phyloP scores from a whole-genome alignment of 2,113 vertebrate species.

The Syngnathoides biaculeatus region DNA sequence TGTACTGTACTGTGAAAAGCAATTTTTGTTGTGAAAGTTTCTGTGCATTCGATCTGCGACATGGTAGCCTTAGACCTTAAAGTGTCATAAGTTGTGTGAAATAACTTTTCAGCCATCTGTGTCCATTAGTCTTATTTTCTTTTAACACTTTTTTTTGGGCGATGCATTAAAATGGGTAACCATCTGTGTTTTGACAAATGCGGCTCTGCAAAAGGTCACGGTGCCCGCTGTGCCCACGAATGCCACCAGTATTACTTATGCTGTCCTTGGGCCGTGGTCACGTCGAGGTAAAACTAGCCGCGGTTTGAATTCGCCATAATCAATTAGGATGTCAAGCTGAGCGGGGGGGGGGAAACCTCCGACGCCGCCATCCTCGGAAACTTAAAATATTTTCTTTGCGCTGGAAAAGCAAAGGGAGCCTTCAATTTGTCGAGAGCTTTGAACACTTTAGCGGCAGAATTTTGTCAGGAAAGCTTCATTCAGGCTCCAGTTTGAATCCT shows the following conservation, averaged over 20 bases:
- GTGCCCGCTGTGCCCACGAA: constrained; percentile 32
- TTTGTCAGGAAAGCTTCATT: constrained; percentile 43
- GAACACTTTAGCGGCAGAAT: constrained; percentile 42
- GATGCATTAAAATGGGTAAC: background rate
- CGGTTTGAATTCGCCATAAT: background rate
- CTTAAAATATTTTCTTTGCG: constrained; percentile 6
- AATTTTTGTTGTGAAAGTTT: background rate
- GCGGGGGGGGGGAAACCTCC: no score
- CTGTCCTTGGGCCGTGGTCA: constrained; percentile 24
- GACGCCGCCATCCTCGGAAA: background rate
- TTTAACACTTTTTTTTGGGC: background rate
- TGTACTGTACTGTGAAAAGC: background rate
- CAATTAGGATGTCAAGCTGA: constrained; percentile 5
- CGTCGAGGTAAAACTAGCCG: constrained; percentile 8
- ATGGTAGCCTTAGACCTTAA: background rate
- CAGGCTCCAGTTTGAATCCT: constrained; percentile 46
- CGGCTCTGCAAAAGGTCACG: constrained; percentile 40
- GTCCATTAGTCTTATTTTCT: background rate
- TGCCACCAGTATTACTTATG: constrained; percentile 34
- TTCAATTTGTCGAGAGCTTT: constrained; percentile 34
- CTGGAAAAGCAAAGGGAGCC: constrained; percentile 29
- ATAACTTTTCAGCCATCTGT: background rate
- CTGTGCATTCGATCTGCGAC: background rate
- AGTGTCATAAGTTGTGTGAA: background rate
- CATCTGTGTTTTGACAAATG: constrained; percentile 26